phyloP scores from a whole-genome alignment of 1,140 invertebrate genomes.

The Brachionus asplanchnoidis region DNA sequence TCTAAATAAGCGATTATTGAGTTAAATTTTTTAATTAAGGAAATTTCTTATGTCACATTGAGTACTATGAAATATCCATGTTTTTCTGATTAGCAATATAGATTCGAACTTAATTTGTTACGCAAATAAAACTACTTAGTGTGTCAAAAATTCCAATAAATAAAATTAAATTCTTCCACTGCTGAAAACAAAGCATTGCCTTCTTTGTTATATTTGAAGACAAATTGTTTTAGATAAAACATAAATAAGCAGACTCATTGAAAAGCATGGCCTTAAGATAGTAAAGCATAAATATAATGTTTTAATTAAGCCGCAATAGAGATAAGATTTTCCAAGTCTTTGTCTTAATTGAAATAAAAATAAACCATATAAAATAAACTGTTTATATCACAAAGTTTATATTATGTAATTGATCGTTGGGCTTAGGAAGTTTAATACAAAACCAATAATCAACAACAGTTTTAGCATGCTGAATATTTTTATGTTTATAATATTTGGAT shows the following conservation, averaged over 20 bases:
- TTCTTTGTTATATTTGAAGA: background rate
- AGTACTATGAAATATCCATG: background rate
- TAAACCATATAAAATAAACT: constrained; percentile 5
- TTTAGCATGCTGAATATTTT: background rate
- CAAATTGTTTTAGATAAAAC: background rate
- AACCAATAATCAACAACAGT: background rate
- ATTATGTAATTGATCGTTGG: background rate
- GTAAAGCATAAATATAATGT: background rate
- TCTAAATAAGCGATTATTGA: background rate
- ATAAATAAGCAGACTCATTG: background rate
- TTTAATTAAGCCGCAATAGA: background rate
- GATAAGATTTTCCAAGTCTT: background rate
- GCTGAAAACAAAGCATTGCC: background rate
- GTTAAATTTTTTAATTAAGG: background rate
- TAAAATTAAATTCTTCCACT: background rate
- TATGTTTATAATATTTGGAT: background rate
- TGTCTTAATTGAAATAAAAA: background rate
- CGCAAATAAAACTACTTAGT: background rate
- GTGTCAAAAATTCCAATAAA: constrained; percentile 1
- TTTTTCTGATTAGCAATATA: background rate
- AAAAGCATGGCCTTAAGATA: background rate
- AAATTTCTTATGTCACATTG: background rate
- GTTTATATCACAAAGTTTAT: constrained; percentile 4
- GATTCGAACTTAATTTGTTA: background rate
- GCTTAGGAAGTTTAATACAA: background rate